Evolutionary conservation across 1,140 invertebrate genomes (phyloP).

Genomic region (Apis florea): DNA sequence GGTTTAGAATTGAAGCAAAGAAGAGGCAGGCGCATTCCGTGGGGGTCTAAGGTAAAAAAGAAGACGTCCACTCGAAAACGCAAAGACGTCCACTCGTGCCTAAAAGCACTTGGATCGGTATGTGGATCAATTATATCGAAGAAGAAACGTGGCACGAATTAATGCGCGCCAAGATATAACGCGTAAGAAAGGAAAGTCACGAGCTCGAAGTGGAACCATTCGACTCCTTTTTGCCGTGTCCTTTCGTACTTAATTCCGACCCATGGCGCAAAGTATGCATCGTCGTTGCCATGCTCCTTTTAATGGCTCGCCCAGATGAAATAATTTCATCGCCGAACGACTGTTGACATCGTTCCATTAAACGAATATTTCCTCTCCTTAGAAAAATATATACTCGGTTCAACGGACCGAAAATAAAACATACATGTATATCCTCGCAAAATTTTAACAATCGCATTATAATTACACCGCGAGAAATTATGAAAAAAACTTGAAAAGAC

Average conservation of each 20-base stretch:
- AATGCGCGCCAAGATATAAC: slow-evolving; percentile 34
- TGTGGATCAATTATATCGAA: slow-evolving; percentile 57
- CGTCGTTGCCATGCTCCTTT: not conserved
- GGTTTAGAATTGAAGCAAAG: not conserved
- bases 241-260: not conserved
- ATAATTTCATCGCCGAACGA: slow-evolving; percentile 35
- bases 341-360: slow-evolving; percentile 37
- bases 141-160: slow-evolving; percentile 60
- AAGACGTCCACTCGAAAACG: slow-evolving; percentile 53
- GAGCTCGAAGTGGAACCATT: slow-evolving; percentile 40
- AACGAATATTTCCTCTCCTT: too few relatives aligned
- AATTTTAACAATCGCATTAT: too few relatives aligned
- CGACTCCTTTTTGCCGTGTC: slow-evolving; percentile 8
- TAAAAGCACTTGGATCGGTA: slow-evolving; percentile 62
- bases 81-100: slow-evolving; percentile 46
- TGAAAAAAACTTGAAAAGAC: too few relatives aligned
- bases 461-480: too few relatives aligned
- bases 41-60: slow-evolving; percentile 26
- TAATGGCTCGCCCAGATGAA: not conserved
- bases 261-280: not conserved
- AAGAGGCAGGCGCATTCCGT: not conserved
- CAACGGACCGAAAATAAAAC: too few relatives aligned
- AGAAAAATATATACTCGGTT: too few relatives aligned
- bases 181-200: slow-evolving; percentile 11
- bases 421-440: too few relatives aligned